These are phyloP conservation scores for Anser brachyrhynchus DNA, from an alignment of 2,113 vertebrate genomes.

Conservation along the genomic window DNA sequence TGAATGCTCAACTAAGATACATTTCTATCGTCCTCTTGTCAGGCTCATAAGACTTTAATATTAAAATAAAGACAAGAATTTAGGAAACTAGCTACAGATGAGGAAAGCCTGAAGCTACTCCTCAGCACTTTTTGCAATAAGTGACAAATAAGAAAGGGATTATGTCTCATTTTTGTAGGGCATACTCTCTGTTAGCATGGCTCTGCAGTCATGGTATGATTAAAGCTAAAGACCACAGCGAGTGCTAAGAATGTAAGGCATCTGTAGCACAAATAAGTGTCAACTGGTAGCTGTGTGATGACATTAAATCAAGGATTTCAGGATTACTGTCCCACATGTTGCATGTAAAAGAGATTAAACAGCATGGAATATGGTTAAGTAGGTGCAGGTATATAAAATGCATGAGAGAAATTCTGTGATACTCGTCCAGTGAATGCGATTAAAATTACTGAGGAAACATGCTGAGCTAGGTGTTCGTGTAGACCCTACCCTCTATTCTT, in stretches of 20 bases:
- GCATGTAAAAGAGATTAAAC: background rate
- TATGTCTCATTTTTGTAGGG: background rate
- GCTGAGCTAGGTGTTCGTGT: background rate
- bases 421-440: background rate
- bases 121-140: background rate
- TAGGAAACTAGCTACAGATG: background rate
- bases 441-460: background rate
- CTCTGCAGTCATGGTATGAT: background rate
- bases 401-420: background rate
- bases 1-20: background rate
- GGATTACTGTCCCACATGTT: constrained; percentile 2
- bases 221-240: background rate
- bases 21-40: background rate
- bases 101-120: background rate
- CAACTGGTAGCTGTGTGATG: background rate
- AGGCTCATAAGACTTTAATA: background rate
- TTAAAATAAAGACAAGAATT: background rate
- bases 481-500: background rate
- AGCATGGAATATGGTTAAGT: background rate
- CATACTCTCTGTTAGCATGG: background rate
- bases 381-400: background rate
- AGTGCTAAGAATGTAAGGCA: background rate
- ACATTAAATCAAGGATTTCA: background rate
- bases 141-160: background rate
- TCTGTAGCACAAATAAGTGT: background rate